Base-by-base conservation (phyloP, 1,140 invertebrate species). In the Ptiloglossa arizonensis region DNA sequence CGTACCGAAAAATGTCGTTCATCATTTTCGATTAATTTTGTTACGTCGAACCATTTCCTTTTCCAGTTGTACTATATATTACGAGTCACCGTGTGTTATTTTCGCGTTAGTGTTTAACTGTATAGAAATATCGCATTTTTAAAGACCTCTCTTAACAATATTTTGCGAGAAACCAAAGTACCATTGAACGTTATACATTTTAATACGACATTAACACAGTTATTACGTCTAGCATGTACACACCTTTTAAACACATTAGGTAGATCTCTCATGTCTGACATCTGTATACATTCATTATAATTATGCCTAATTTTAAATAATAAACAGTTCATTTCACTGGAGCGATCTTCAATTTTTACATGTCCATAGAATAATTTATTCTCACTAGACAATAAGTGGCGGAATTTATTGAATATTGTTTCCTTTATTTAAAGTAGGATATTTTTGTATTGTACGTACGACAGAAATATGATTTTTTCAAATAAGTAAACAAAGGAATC, bases 241-340 rank as follows among this genome's bases (percentile, higher is more conserved):
- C 52, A 50, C 62, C 83, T 62, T 84, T 75, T 80, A 86, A 82
- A 86, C 86, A 87, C 86, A 75, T 80, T 87, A 79, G 81, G 64
- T 87, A 87, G 83, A 86, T 87, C 81, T 87, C 81, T 85, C 86
- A 50, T 69, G 66, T 87, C 70, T 41, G 69, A 66, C 79, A 86
- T 70, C 77, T 67, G 44, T 84, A 76, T 83, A 84, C 41, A 35
- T 62, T 80, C 27, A 62, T 80, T 29, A 48, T 76, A 80, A 60
- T 76, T 80, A 76, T 29, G 63, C 29, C 80, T 76, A 35, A 1
- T 24, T 9, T 62, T 24, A 83, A 32, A 44, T 11, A 2, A 54
- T 69, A 68, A 56, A 56, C 66, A 24, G 24, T 56, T 41, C 48
- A 54, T 77, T 67, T 85, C 38, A 46, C 68, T 81, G 52, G 70